These are phyloP conservation scores for Solenopsis invicta DNA, from an alignment of 1,140 invertebrate species.

Conservation along the genomic window DNA sequence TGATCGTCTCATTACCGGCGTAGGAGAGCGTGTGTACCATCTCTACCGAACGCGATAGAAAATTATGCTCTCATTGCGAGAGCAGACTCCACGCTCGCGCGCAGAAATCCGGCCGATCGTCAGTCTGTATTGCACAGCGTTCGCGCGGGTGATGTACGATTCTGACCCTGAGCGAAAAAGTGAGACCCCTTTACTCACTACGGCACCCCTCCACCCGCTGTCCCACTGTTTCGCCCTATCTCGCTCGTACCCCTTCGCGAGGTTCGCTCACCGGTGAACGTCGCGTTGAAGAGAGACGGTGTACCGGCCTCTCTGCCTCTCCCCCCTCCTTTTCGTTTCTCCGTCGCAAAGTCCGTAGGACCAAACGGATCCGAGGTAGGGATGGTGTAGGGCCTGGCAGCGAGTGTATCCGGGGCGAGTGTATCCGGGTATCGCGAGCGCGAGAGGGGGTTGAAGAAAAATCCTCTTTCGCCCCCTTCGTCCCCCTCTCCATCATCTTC, in stretches of 20 bases:
- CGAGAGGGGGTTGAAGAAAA: constrained; percentile 43
- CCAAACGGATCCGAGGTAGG: constrained; percentile 75
- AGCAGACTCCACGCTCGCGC: constrained; percentile 36
- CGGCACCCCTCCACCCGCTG: constrained; percentile 30
- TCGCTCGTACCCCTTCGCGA: constrained; percentile 33
- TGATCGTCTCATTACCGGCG: constrained; percentile 79
- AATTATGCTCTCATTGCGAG: constrained; percentile 75
- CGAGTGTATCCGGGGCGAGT: constrained; percentile 81
- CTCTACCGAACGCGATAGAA: constrained; percentile 62
- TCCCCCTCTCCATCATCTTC: constrained; percentile 51
- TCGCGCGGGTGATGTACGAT: constrained; percentile 83
- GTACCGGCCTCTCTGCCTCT: constrained; percentile 41
- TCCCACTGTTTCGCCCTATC: constrained; percentile 32
- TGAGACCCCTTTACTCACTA: constrained; percentile 59
- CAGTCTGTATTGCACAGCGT: constrained; percentile 72
- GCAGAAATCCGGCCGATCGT: constrained; percentile 80
- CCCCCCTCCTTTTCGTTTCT: constrained; percentile 12
- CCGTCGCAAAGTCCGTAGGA: constrained; percentile 16
- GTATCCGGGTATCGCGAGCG: constrained; percentile 81
- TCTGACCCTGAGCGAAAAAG: constrained; percentile 85
- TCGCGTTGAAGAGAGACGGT: constrained; percentile 48
- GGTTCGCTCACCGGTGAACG: constrained; percentile 63
- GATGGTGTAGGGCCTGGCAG: constrained; percentile 78
- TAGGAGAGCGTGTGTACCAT: constrained; percentile 5
- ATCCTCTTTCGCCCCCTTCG: constrained; percentile 34